Base-by-base conservation (phyloP, 1,140 invertebrate genomes). In the Trichomalopsis sarcophagae region DNA sequence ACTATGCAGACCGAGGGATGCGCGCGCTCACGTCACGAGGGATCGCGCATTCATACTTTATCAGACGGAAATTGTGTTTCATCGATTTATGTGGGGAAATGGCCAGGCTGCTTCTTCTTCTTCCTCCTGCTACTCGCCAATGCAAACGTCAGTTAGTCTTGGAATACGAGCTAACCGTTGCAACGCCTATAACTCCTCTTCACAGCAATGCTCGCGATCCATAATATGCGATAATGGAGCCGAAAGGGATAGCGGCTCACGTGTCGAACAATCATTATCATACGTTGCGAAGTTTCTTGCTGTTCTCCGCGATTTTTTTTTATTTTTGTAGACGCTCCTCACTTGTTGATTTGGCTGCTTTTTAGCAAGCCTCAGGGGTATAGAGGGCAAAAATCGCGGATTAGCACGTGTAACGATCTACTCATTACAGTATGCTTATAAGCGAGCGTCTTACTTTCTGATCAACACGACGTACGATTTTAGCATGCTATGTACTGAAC, bases 111-210 rank as follows among this genome's bases (percentile, higher is more conserved):
- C 33, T 36, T 36, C 33, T 33, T 2, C 14, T 40, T 40, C n/a
- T 79, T 11, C 75, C 13, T 44, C 73, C 9, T 27, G 5, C 36
- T 40, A 10, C 47, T n/a, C 74, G 73, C 40, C 40, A 55, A 82
- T 82, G 73, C 73, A 76, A 44, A 82, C 81, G 71, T 73, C 44
- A 82, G 81, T 71, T 75, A 75, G 81, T 82, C 66, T 82, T 2
- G 71, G 81, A 74, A 82, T 82, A 82, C 71, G 71, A 55, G 23
- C 47, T 9, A 10, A 5, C 50, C 50, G 50, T 14, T 44, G 40
- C 40, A 44, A 44, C 13, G 47, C 3, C 47, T 30, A 82, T 82
- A 82, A 82, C 47, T 82, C 71, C 78, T 33, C 69, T 75, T 75
- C 68, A 73, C 33, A 21, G 80, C 27, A 74, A 71, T 82, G n/a